phyloP scores from a whole-genome alignment of 1,140 invertebrate species.

The Tetragonula clypearis region DNA sequence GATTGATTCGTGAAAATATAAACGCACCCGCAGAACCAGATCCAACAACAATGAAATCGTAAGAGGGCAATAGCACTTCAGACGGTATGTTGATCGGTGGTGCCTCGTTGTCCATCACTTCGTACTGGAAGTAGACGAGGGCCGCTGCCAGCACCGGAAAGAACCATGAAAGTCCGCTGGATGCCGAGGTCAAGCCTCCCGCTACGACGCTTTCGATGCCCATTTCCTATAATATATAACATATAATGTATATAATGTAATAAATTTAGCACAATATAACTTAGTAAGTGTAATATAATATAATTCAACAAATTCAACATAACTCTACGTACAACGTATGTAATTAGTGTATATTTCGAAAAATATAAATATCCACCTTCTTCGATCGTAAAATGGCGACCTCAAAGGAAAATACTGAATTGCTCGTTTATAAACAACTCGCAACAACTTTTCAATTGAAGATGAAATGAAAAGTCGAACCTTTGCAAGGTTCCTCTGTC shows the following conservation, averaged over 20 bases:
- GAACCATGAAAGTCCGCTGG: constrained; percentile 87
- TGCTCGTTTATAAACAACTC: too few species aligned
- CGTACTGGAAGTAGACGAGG: constrained; percentile 92
- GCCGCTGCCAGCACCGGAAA: constrained; percentile 90
- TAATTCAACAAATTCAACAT: too few species aligned
- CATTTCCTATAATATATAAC: constrained; percentile 58
- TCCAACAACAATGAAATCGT: constrained; percentile 95
- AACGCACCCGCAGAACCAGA: constrained; percentile 93
- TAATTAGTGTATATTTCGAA: too few species aligned
- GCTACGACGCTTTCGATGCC: constrained; percentile 74
- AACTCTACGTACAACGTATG: too few species aligned
- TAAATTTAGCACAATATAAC: too few species aligned
- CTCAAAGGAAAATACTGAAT: too few species aligned
- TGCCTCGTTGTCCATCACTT: constrained; percentile 89
- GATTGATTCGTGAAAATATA: background rate
- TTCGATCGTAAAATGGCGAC: too few species aligned
- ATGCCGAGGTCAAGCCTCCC: constrained; percentile 76
- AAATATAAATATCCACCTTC: too few species aligned
- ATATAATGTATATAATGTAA: too few species aligned
- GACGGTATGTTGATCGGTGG: constrained; percentile 86
- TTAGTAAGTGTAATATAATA: too few species aligned
- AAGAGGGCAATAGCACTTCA: constrained; percentile 85
- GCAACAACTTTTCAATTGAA: background rate
- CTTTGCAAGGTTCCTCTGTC: background rate
- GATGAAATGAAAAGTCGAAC: background rate